Evolutionary conservation across 1,140 invertebrate species (phyloP), one percentile per base, ranked within the genome.

Genomic region (Macrosteles quadrilineatus): DNA sequence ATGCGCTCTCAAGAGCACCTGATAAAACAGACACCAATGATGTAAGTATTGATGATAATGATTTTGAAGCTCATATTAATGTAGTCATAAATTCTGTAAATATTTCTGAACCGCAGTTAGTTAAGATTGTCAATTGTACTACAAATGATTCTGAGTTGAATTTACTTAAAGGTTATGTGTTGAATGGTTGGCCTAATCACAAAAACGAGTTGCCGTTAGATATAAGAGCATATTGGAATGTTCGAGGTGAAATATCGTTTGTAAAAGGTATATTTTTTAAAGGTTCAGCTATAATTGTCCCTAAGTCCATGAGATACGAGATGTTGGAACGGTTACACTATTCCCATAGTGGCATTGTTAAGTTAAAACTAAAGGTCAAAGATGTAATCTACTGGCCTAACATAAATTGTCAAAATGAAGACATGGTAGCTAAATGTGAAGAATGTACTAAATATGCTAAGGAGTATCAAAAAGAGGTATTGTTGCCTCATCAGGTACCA

Each of bases 401-500:
- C 6, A 29, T 70, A 32, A 17, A 12, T 1, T 11, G 36, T 36
- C 27, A 72, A 29, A 40, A 70, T 11, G 45, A 27, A 53, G 64
- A 64, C 27, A 31, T 43, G 36, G 25, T 69, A 23, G 1, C 21
- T 1, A 57, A 30, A 29, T 73, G 70, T 70, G 30, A 64, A 21
- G 45, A 36, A 50, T 71, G 70, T 69, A 14, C 17, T 30, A 73
- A 62, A 27, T 74, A 27, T 27, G 59, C 31, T 11, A 67, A 19
- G 6, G 62, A 30, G 17, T 78, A 78, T 50, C 69, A 36, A 6
- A 79, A 75, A 64, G 75, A 80, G 75, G 68, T 74, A 11, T 55
- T 82, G 21, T 76, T 77, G 19, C 59, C 73, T 29, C 78, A 77
- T 72, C 74, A 76, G 55, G 70, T 80, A 30, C 72, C 76, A 31